phyloP scores from a whole-genome alignment of 2,888 invertebrate genomes.

The Drosophila paramelanica region DNA sequence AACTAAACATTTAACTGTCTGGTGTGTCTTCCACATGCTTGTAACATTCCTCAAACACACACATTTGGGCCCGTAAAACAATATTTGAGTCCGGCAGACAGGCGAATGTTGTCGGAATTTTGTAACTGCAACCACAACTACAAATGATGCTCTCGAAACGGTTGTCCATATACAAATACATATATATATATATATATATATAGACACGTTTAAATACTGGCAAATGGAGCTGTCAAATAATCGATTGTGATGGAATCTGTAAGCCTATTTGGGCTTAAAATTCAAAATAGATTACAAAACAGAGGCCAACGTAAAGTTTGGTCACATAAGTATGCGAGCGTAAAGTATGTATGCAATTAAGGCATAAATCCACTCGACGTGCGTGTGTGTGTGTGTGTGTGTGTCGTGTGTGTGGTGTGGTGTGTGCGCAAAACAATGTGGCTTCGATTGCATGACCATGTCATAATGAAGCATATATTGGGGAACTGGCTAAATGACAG shows the following conservation, averaged over 20 bases:
- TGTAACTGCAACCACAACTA: conserved; percentile 1
- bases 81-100: not conserved
- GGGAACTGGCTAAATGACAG: conserved; percentile 47
- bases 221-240: conserved; percentile 54
- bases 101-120: conserved; percentile 14
- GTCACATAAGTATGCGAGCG: conserved; percentile 53
- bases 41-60: conserved; percentile 10
- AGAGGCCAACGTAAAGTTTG: conserved; percentile 28
- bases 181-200: too few species aligned
- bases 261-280: conserved; percentile 42
- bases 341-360: conserved; percentile 57
- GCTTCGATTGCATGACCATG: conserved; percentile 65
- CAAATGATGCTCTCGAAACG: conserved; percentile 7
- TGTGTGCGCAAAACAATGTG: conserved; percentile 51
- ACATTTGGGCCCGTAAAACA: not conserved
- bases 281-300: conserved; percentile 50
- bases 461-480: conserved; percentile 59
- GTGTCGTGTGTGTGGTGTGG: conserved; percentile 5
- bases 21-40: not conserved
- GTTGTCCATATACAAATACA: not conserved
- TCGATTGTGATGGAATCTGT: conserved; percentile 49
- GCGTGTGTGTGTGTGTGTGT: conserved; percentile 5
- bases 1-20: not conserved
- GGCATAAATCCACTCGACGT: conserved; percentile 39
- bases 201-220: conserved; percentile 21